A percentile compares a stretch with the other conserved stretches of the same genome.
These are phyloP conservation scores for Leptobrachium leishanense DNA, from an alignment of 2,113 vertebrate species.

Conservation along the genomic window DNA sequence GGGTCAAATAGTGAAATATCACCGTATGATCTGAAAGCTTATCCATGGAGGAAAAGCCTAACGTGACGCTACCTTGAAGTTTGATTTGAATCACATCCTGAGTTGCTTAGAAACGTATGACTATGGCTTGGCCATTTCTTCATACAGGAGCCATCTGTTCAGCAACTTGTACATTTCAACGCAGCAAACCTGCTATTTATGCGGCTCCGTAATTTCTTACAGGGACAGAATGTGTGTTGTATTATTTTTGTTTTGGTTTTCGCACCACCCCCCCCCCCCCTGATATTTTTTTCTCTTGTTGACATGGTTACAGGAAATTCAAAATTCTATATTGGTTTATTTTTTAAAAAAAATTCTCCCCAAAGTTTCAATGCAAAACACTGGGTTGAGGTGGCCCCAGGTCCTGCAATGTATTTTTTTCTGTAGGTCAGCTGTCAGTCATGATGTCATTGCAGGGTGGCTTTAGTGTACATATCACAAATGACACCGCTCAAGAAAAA, in stretches of 20 bases:
- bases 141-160: slow-evolving; percentile 44
- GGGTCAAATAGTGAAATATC: no score
- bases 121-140: slow-evolving; percentile 37
- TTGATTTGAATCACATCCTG: slow-evolving; percentile 5
- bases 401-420: no score
- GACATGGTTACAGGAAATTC: slow-evolving; percentile 54
- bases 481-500: no score
- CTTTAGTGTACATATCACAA: no score
- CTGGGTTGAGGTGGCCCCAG: no score
- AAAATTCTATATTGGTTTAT: not conserved
- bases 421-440: no score
- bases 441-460: no score
- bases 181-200: slow-evolving; percentile 55
- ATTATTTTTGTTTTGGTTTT: not conserved
- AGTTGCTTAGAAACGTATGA: slow-evolving; percentile 43
- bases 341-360: not conserved
- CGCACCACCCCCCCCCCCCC: slow-evolving; percentile 25
- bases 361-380: not conserved
- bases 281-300: slow-evolving; percentile 59
- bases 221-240: slow-evolving; percentile 57
- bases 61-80: slow-evolving; percentile 17
- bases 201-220: slow-evolving; percentile 54
- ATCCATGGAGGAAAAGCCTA: not conserved
- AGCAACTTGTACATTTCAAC: slow-evolving; percentile 45
- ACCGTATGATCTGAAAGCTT: no score